phyloP scores from a whole-genome alignment of 1,140 invertebrate genomes.

The Papilio dardanus region DNA sequence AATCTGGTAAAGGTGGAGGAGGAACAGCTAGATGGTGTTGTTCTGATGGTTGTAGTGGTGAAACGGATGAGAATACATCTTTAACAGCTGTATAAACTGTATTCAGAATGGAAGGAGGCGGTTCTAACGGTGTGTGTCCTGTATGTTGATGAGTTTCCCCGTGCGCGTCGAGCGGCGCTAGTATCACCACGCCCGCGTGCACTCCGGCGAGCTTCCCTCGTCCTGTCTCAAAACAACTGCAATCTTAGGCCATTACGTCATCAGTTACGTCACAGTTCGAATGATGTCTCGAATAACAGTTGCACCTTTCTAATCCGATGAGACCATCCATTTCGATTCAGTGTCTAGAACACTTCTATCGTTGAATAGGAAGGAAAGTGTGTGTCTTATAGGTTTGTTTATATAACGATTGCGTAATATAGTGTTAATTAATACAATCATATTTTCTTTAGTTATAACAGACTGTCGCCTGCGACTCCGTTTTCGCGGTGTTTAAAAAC shows the following conservation, averaged over 20 bases:
- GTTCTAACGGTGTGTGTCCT: slow-evolving; percentile 67
- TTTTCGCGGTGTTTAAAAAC: too few relatives aligned
- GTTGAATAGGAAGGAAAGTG: slow-evolving; percentile 4
- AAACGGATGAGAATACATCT: slow-evolving; percentile 60
- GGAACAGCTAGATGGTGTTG: slow-evolving; percentile 60
- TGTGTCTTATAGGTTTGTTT: background rate
- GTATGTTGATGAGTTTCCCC: slow-evolving; percentile 50
- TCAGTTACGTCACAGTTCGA: slow-evolving; percentile 51
- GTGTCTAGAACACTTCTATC: slow-evolving; percentile 6
- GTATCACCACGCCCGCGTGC: slow-evolving; percentile 72
- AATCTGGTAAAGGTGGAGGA: slow-evolving; percentile 60
- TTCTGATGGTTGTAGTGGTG: slow-evolving; percentile 42
- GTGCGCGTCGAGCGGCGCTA: slow-evolving; percentile 65
- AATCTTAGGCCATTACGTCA: slow-evolving; percentile 52
- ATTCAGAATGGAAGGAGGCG: slow-evolving; percentile 69
- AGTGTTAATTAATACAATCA: background rate
- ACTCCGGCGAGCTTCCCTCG: slow-evolving; percentile 74
- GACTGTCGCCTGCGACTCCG: too few relatives aligned
- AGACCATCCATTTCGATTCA: slow-evolving; percentile 13
- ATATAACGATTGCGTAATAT: background rate
- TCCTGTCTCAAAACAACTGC: slow-evolving; percentile 75
- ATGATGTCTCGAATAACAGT: slow-evolving; percentile 25
- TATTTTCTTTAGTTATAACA: background rate
- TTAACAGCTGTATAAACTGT: slow-evolving; percentile 71
- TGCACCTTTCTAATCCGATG: slow-evolving; percentile 47